Base-by-base conservation (phyloP, 2,888 invertebrate genomes). In the Brenthis hecate region DNA sequence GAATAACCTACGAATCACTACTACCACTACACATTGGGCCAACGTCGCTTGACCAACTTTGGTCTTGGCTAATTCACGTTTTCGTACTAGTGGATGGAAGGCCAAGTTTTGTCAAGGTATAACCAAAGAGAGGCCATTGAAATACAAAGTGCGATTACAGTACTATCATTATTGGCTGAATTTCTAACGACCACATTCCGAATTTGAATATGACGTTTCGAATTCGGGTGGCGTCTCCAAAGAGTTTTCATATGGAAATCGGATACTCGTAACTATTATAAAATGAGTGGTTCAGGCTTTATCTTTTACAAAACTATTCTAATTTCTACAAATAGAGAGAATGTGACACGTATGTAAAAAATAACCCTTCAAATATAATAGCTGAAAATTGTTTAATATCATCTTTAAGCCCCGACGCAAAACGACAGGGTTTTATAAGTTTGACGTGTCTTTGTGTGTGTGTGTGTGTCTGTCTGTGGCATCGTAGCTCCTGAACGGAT, bases 111-210 rank as follows among this genome's bases (percentile, higher is more conserved):
- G 61, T 51, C 36, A 36, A 53, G 6, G 53, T 62, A 13, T 43
- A 19, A 53, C 14, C 53, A 53, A 62, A 19, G 87, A 83, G 85
- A 81, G 88, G 86, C 76, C 86, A 83, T 86, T 85, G 86, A 86
- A 86, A 85, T 85, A 83, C 80, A 76, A 80, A 75, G 75, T 81
- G 79, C 81, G 80, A 86, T 84, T 86, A 82, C 80, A 82, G 72
- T 80, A 84, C 84, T 86, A 86, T 87, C 85, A 85, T 81, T 82
- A 83, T 83, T 85, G 85, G 83, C 84, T 81, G 81, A 87, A 87
- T 85, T 87, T 85, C 81, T 77, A 81, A 81, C 76, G 71, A 74
- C 78, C 81, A 81, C 81, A 81, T 78, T 81, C 76, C 76, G 76
- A 80, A 78, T 80, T 77, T 70, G 71, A 76, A 75, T 76, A 66